Evolutionary conservation across 2,797 vertebrate species (phyloP), one percentile per base, ranked within the genome.

Genomic region (Mycteria americana): DNA sequence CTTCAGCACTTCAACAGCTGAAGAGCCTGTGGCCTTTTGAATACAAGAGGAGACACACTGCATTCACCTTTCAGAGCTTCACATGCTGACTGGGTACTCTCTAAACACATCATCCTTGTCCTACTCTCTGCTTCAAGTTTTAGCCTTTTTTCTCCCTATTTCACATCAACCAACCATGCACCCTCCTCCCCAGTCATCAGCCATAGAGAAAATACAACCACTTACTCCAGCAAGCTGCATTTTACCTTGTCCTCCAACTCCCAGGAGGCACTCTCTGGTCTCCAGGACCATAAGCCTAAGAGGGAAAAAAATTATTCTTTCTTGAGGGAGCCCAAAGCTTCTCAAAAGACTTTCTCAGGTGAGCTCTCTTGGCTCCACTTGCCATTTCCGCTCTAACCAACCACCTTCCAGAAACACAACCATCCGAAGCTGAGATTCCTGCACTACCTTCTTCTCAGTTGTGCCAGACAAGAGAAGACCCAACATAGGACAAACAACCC

Each of bases 1-100:
- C 82, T 93, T 82, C 35, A 86, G 68, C 56, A 67, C 22, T 91
- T 60, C 39, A 82, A 27, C 31, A 94, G 77, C 50, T 68, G 59
- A 81, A 84, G 37, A 72, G 57, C 15, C 63, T 63, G 14, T 0
- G 1, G 37, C 31, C 18, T 72, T 84, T 33, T 54, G 72, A 76
- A 67, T 22, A 23, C 0, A 7, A 89, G 60, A 35, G 15, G 33
- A 68, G 60, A 56, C 41, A 43, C 8, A 21, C 12, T 46, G 41
- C 67, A 50, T 15, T 0, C 16, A 77, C 46, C 68, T 50, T 88
- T 69, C 87, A 73, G 50, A 69, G 31, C 41, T 85, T 73, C 88
- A 17, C 3, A 13, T 1, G 2, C 43, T 72, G 39, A 1, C 1
- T n/a, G 35, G 27, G 23, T 76, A n/a, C 63, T 73, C 65, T 48